These are phyloP conservation scores for Mimumesa dahlbomi DNA, from an alignment of 2,888 invertebrate species.

Conservation along the genomic window DNA sequence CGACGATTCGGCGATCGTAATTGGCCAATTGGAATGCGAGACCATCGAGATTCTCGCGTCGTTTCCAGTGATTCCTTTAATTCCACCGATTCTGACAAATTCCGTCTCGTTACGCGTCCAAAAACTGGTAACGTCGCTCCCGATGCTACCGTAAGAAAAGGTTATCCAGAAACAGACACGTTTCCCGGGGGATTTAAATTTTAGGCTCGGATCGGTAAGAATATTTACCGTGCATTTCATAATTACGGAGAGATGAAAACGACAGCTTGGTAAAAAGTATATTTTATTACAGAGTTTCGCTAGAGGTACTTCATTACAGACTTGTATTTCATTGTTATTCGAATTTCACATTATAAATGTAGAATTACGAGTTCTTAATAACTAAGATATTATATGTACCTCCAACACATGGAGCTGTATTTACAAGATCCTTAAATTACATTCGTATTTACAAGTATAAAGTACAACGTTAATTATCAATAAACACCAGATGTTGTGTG, in stretches of 20 bases:
- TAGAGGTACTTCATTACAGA: too few relatives aligned
- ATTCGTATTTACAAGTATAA: too few relatives aligned
- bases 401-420: too few relatives aligned
- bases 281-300: too few relatives aligned
- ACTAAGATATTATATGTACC: too few relatives aligned
- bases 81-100: slow-evolving; percentile 51
- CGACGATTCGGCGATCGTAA: slow-evolving; percentile 25
- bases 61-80: slow-evolving; percentile 48
- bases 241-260: not conserved
- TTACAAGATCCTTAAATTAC: too few relatives aligned
- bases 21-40: slow-evolving; percentile 51
- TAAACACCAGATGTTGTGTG: too few relatives aligned
- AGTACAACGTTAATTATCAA: too few relatives aligned
- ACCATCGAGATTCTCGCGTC: slow-evolving; percentile 43
- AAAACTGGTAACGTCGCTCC: slow-evolving; percentile 35
- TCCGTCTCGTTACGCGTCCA: slow-evolving; percentile 39
- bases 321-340: too few relatives aligned
- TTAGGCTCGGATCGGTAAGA: not conserved
- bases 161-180: slow-evolving; percentile 42
- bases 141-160: slow-evolving; percentile 27
- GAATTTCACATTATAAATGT: too few relatives aligned
- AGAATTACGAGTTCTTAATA: too few relatives aligned
- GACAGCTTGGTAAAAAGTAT: not conserved
- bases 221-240: not conserved
- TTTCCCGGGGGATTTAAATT: slow-evolving; percentile 25